Conservation (phyloP, 1,140 invertebrate genomes). For the Drosophila bocqueti region DNA sequence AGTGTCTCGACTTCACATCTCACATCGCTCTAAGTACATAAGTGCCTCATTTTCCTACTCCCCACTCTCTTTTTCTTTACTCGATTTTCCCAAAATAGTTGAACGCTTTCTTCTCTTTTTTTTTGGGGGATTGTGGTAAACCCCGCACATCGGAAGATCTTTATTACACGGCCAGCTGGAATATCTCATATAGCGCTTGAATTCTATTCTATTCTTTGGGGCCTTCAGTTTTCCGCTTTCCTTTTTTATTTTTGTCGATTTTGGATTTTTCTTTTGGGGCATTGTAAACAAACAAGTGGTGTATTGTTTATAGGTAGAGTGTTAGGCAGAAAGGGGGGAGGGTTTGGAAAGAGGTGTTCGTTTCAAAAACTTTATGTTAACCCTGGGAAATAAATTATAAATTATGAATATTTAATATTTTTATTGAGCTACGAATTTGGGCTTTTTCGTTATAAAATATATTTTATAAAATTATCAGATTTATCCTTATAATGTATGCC, state of each 20-base stretch:
- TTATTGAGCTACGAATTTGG: background rate
- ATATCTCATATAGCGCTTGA: slow-evolving; percentile 67
- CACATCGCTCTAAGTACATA: slow-evolving; percentile 42
- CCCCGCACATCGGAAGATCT: slow-evolving; percentile 6
- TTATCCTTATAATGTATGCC: background rate
- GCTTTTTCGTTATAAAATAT: background rate
- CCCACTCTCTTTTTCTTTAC: too few relatives aligned
- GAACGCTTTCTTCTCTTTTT: background rate
- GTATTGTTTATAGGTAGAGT: slow-evolving; percentile 31
- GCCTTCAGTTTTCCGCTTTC: slow-evolving; percentile 8
- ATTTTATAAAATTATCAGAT: background rate
- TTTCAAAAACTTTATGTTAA: background rate
- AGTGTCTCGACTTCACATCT: slow-evolving; percentile 39
- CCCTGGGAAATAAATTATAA: background rate
- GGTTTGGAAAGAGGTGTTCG: background rate
- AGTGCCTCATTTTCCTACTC: slow-evolving; percentile 26
- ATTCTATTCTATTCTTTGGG: slow-evolving; percentile 2
- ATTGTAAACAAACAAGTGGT: slow-evolving; percentile 73
- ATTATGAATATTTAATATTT: background rate
- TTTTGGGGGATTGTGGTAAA: slow-evolving; percentile 5
- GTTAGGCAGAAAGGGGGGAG: background rate
- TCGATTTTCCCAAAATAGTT: slow-evolving; percentile 9
- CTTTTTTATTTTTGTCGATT: slow-evolving; percentile 19
- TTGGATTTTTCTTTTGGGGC: slow-evolving; percentile 11
- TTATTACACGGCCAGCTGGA: slow-evolving; percentile 65